phyloP scores from a whole-genome alignment of 2,797 vertebrate species.

The Chromis chromis region DNA sequence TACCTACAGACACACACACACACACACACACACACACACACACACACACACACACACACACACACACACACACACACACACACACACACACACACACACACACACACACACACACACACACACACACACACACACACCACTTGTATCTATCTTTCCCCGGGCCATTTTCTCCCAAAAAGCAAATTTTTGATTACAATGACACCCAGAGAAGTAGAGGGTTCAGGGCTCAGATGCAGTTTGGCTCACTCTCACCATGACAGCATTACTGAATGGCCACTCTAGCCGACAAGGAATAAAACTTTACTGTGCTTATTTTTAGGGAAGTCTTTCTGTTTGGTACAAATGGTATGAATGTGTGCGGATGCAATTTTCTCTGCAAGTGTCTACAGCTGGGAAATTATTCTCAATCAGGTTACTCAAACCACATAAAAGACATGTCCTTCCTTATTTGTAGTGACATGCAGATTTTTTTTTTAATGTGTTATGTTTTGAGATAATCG shows the following conservation, averaged over 20 bases:
- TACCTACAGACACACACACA: too few relatives aligned
- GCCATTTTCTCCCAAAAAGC: conserved; percentile 12
- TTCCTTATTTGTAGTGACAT: too few relatives aligned
- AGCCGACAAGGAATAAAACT: neutral
- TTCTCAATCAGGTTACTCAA: neutral
- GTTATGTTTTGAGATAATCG: too few relatives aligned
- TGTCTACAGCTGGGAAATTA: neutral
- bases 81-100: too few relatives aligned
- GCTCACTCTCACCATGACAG: neutral
- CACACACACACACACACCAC: neutral
- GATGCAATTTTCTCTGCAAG: neutral
- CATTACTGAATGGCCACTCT: neutral
- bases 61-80: too few relatives aligned
- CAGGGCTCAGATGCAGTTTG: neutral
- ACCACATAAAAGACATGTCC: neutral
- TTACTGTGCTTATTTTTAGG: conserved; percentile 5
- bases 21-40: too few relatives aligned
- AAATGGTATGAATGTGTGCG: neutral
- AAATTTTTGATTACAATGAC: conserved; percentile 10
- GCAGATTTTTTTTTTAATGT: neutral
- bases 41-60: too few relatives aligned
- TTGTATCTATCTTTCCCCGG: neutral
- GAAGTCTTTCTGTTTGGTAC: neutral
- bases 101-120: too few relatives aligned
- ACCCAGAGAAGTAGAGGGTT: neutral